These are phyloP conservation scores for Cryptoleucopteryx plumbea DNA, from an alignment of 2,113 vertebrate genomes.

Conservation along the genomic window DNA sequence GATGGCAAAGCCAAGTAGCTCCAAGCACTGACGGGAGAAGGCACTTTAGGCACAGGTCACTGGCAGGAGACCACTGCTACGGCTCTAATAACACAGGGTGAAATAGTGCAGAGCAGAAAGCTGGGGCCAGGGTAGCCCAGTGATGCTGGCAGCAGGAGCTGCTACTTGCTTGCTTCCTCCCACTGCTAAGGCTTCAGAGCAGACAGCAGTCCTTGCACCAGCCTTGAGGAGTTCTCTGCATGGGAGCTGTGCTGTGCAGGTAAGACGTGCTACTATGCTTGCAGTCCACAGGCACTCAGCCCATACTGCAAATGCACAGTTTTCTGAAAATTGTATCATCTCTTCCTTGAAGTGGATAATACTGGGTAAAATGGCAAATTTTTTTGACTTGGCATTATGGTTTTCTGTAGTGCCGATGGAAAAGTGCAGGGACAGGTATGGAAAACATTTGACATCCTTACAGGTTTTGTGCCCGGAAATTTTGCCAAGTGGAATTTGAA, in stretches of 20 bases:
- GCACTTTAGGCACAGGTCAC: not conserved
- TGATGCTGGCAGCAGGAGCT: not conserved
- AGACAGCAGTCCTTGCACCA: not conserved
- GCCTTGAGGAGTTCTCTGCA: not conserved
- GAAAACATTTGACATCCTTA: not conserved
- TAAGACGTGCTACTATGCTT: not conserved
- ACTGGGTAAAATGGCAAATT: not conserved
- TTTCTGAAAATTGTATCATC: not conserved
- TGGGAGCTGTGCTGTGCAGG: not conserved
- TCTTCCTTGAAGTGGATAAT: not conserved
- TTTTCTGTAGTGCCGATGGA: not conserved
- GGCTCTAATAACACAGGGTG: not conserved
- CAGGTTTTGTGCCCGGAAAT: not conserved
- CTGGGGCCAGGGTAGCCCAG: not conserved
- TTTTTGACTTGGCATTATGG: not conserved
- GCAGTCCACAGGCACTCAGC: not conserved
- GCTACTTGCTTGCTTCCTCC: not conserved
- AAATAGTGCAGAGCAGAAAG: not conserved
- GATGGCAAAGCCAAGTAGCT: not conserved
- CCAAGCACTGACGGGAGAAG: not conserved
- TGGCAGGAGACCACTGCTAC: not conserved
- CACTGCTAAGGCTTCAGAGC: not conserved
- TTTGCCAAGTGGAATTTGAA: not conserved
- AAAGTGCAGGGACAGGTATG: not conserved
- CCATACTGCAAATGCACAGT: not conserved